Conservation (phyloP, 2,888 invertebrate species). For the Rotaria socialis region DNA sequence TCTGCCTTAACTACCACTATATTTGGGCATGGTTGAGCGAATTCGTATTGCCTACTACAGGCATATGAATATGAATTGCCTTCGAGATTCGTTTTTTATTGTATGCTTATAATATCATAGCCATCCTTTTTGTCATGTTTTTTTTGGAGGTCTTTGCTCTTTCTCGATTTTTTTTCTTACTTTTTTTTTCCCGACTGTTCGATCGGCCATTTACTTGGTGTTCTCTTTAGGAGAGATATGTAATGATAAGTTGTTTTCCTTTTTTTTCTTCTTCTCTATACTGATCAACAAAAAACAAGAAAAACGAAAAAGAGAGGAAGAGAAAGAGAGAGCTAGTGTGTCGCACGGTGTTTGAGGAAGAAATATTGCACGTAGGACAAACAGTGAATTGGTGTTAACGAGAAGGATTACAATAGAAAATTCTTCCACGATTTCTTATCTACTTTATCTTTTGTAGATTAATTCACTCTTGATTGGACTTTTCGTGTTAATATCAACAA, state of each 20-base stretch:
- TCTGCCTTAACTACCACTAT: not conserved
- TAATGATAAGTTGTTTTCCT: constrained; percentile 1
- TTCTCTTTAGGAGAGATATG: not conserved
- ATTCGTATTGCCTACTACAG: not conserved
- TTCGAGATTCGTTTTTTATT: not conserved
- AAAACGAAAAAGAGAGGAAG: not conserved
- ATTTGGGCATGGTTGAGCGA: not conserved
- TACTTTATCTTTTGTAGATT: not conserved
- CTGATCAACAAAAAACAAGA: constrained; percentile 9
- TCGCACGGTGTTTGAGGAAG: not conserved
- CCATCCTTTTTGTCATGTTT: not conserved
- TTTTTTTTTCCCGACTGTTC: not conserved
- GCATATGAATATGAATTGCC: not conserved
- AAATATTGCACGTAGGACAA: not conserved
- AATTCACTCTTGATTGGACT: not conserved
- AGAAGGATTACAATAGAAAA: constrained; percentile 9
- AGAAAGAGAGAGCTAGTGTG: not conserved
- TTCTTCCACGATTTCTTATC: not conserved
- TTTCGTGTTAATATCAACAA: not conserved
- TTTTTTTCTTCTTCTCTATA: not conserved
- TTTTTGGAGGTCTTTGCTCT: not conserved
- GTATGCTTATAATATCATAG: not conserved
- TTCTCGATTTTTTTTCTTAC: not conserved
- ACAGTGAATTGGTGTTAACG: not conserved
- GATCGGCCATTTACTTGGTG: not conserved